Base-by-base conservation (phyloP, 2,888 invertebrate species). In the Polyploca ridens region DNA sequence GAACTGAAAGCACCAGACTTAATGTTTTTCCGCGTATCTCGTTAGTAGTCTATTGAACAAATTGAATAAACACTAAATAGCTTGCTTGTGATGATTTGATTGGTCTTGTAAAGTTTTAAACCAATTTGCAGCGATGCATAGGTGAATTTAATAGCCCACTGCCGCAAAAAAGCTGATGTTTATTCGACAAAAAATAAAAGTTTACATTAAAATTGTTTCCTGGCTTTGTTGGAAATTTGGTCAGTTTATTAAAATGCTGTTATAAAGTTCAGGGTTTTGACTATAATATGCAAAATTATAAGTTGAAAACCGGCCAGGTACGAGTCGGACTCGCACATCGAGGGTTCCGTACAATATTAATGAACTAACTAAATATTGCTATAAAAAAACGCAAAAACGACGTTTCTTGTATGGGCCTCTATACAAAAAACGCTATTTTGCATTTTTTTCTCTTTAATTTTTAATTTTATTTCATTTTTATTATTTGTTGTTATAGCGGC, bases 1-100 rank as follows among this genome's bases (percentile, higher is more conserved):
- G 73, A 41, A 41, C 72, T 71, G 75, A 80, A 82, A 81, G 68
- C 64, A 14, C 66, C 71, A 68, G 64, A 71, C 74, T 76, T 76
- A 71, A 80, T 76, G 78, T 82, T n/a, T 79, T 72, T 83, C 82
- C 77, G 74, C 67, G 67, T 78, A 64, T 63, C 75, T 82, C 76
- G 77, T 81, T 80, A 76, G 75, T 64, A 67, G 66, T 27, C 76
- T 66, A 77, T 79, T 78, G 74, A 79, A 77, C 77, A 78, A 78
- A 80, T 80, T 79, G 71, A 66, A 58, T 66, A 67, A 74, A 71
- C 69, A 35, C 67, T 67, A 69, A 70, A 73, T 64, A 67, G 64
- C 60, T 61, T 19, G 35, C 60, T 62, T 63, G 63, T 58, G 63
- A 72, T 70, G 67, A 66, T 59, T 59, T 59, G 58, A 59, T 35